Evolutionary conservation across 2,888 invertebrate species (phyloP), one percentile per base, ranked within the genome.

Genomic region (Antitype chi): DNA sequence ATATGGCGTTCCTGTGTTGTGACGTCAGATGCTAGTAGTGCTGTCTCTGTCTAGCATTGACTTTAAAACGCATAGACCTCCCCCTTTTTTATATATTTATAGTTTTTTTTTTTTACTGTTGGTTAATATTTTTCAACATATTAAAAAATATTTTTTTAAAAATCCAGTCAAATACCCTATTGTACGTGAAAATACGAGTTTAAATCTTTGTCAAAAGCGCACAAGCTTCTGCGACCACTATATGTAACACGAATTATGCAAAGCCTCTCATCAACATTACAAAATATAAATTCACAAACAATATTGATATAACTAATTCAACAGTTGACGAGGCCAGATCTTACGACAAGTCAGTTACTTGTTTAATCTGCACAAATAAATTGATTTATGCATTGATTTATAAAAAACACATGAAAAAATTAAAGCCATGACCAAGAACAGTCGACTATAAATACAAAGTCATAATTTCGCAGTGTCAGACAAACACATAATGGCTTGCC

Each of bases 351-450:
- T 69, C 47, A 25, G 38, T 43, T 49, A 67, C 20, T 57, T 38
- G 25, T 63, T 20, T 32, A 67, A 75, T 47, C 66, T 67, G 73
- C 57, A 59, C n/a, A 72, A 67, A 74, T 55, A 55, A 52, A 68
- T 38, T 49, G 25, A 74, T 76, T 52, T 60, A 76, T 55, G 62
- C 62, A n/a, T 68, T 47, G 55, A 57, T 78, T n/a, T n/a, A n/a
- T 52, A 68, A 59, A 59, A 74, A 60, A 64, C 59, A 85, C 77
- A 81, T 77, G 85, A 84, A 83, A 85, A 89, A 92, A 91, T 93
- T 93, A 92, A 94, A 94, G 93, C 93, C 91, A 88, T 90, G 89
- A 92, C 91, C 91, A 92, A 92, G 86, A 88, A 85, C 86, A 88
- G 85, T 87, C 76, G 85, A 87, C 85, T 79, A 85, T 82, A 85